Percentiles rank a stretch among this genome's conserved stretches.
phyloP scores from a whole-genome alignment of 2,797 vertebrate genomes.

The Apodemus agrarius region DNA sequence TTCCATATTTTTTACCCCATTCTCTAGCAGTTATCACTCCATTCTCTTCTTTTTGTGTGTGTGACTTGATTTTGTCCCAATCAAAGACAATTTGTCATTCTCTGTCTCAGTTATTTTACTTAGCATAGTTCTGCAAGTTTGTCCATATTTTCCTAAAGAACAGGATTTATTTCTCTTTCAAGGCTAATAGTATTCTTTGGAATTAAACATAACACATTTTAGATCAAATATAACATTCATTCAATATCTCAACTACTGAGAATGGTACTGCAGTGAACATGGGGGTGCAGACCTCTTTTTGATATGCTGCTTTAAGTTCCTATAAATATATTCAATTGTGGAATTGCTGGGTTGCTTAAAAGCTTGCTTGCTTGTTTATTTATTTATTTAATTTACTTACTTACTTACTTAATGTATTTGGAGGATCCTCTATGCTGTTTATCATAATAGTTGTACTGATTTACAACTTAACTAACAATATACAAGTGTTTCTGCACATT shows the following conservation, averaged over 20 bases:
- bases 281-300: neutral
- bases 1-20: neutral
- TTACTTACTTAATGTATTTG: too few relatives aligned
- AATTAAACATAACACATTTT: neutral
- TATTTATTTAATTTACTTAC: too few relatives aligned
- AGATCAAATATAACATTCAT: neutral
- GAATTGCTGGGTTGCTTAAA: neutral
- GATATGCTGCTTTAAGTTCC: neutral
- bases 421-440: neutral
- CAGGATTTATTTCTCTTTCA: neutral
- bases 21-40: neutral
- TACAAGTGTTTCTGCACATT: neutral
- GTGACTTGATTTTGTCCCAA: neutral
- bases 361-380: too few relatives aligned
- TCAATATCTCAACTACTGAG: neutral
- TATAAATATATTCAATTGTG: neutral
- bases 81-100: neutral
- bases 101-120: neutral
- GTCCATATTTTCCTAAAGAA: neutral
- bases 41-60: neutral
- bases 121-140: neutral
- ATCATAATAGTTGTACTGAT: neutral
- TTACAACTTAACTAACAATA: neutral
- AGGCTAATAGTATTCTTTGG: neutral
- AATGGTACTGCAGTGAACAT: neutral